Base-by-base conservation (phyloP, 2,113 vertebrate genomes). In the Tringa solitaria region DNA sequence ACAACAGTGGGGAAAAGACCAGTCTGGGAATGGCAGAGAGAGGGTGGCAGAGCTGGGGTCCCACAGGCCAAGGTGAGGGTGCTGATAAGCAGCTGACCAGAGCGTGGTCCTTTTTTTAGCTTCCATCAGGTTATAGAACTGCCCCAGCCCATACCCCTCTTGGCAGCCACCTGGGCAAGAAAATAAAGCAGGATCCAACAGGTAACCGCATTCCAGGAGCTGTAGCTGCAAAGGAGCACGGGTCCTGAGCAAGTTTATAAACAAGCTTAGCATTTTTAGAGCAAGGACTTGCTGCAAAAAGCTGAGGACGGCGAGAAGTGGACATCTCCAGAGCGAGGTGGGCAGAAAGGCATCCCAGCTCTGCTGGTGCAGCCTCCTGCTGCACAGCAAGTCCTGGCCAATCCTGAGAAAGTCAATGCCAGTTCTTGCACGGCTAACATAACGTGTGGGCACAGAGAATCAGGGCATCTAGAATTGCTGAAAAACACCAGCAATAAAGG, bases 1-100 rank as follows among this genome's bases (percentile, higher is more conserved):
- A 0, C 2, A 0, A 3, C 10, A 28, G 12, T 4, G 3, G 30
- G 33, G 23, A 26, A 37, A 75, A 86, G 22, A 18, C 21, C 2
- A 3, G 8, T 33, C 33, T 43, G 59, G 30, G 67, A 72, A 70
- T 15, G 18, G 35, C 53, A 33, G 30, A 35, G 37, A 28, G 32
- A 70, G 23, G 5, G 4, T 5, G 2, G 23, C 26, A 81, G n/a
- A 53, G 21, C 22, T 41, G 32, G 33, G 15, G 20, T 43, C 23
- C 48, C 2, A 2, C 53, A 23, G 35, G 33, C 13, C 37, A 45
- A 68, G 10, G 33, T 30, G 28, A 53, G 10, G 37, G 18, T 2
- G 0, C 56, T 67, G 41, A 37, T 51, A 32, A 56, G 68, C 45
- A 70, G 26, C 39, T 39, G 21, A 32, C 51, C 51, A 50, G 21